Percentiles rank a stretch among this genome's conserved stretches.
These are phyloP conservation scores for Diplodus puntazzo DNA, from an alignment of 2,797 vertebrate genomes.

Conservation along the genomic window DNA sequence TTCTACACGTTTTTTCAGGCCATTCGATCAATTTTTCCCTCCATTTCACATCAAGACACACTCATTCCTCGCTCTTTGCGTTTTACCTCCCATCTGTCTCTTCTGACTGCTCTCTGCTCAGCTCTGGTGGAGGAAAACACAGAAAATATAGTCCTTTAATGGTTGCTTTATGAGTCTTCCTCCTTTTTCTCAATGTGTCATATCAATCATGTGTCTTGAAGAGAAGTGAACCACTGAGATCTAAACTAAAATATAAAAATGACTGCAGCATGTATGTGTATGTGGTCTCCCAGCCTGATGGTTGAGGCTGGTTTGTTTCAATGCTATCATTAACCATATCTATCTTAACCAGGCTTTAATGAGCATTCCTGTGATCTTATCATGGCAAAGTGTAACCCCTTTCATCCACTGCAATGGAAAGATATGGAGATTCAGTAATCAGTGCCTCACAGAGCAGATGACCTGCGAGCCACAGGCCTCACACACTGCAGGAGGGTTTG, in stretches of 20 bases:
- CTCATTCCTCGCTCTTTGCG: slow-evolving; percentile 52
- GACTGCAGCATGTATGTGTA: slow-evolving; percentile 21
- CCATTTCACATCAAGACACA: slow-evolving; percentile 64
- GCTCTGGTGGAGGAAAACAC: slow-evolving; percentile 59
- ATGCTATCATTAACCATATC: slow-evolving; percentile 55
- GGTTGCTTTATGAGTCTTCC: slow-evolving; percentile 47
- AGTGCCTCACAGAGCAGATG: slow-evolving; percentile 37
- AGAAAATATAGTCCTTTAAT: slow-evolving; percentile 44
- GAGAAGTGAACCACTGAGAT: slow-evolving; percentile 25
- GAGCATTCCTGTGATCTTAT: slow-evolving; percentile 50
- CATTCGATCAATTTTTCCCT: slow-evolving; percentile 57
- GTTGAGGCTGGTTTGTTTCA: slow-evolving; percentile 33
- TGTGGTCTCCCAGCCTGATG: slow-evolving; percentile 22
- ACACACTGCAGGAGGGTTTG: slow-evolving; percentile 17
- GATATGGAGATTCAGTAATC: slow-evolving; percentile 45
- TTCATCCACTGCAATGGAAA: slow-evolving; percentile 32
- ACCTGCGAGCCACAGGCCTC: slow-evolving; percentile 35
- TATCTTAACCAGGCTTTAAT: slow-evolving; percentile 48
- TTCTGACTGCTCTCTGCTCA: slow-evolving; percentile 48
- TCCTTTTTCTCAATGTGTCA: slow-evolving; percentile 35
- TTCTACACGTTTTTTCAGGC: slow-evolving; percentile 35
- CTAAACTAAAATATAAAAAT: slow-evolving; percentile 26
- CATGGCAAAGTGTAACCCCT: slow-evolving; percentile 15
- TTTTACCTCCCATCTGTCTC: slow-evolving; percentile 62
- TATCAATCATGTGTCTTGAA: slow-evolving; percentile 50